Conservation (phyloP, 1,140 invertebrate genomes). For the Platyura marginata region DNA sequence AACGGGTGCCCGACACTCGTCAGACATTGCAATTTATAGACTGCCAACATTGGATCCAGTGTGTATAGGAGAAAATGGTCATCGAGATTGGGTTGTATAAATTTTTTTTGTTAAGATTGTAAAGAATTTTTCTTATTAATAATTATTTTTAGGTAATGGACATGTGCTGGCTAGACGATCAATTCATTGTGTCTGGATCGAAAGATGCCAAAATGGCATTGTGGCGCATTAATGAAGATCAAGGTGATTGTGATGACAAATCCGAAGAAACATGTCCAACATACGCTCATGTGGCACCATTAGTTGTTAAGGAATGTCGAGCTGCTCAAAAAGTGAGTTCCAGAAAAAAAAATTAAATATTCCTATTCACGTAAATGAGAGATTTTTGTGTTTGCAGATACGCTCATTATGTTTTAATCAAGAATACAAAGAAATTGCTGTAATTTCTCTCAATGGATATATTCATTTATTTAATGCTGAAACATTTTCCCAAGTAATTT, state of each 20-base stretch:
- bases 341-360: constrained; percentile 7
- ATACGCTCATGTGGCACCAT: constrained; percentile 42
- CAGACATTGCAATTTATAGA: constrained; percentile 83
- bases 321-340: constrained; percentile 29
- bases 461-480: constrained; percentile 86
- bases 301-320: constrained; percentile 56
- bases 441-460: constrained; percentile 81
- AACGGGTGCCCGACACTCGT: constrained; percentile 82
- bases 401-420: constrained; percentile 77
- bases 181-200: constrained; percentile 85
- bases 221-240: constrained; percentile 47
- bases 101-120: neutral
- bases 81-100: constrained; percentile 67
- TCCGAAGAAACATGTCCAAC: constrained; percentile 30
- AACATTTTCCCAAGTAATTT: constrained; percentile 34
- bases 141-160: constrained; percentile 47
- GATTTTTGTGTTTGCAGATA: constrained; percentile 40
- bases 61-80: constrained; percentile 81
- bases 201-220: constrained; percentile 71
- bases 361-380: neutral
- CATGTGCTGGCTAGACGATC: constrained; percentile 90
- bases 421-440: constrained; percentile 70
- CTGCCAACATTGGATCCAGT: constrained; percentile 86
- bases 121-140: neutral
- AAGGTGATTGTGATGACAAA: constrained; percentile 25